Evolutionary conservation across 2,888 invertebrate genomes (phyloP).

Genomic region (Hyalella azteca): DNA sequence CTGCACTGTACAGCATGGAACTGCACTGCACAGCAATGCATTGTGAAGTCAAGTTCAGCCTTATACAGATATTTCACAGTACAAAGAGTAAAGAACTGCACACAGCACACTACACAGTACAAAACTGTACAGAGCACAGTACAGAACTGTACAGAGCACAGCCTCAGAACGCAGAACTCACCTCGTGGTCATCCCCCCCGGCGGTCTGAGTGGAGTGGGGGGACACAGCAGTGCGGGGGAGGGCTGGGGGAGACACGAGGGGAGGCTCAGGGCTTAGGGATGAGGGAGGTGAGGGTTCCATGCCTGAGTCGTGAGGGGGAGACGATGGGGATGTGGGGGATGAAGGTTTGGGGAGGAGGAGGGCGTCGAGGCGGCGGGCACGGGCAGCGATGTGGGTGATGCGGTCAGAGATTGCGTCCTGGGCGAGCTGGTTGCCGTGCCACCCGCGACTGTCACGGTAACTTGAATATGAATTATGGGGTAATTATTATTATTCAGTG

Average conservation of each 20-base stretch:
- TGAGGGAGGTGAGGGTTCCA: constrained; percentile 10
- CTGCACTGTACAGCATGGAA: too few relatives aligned
- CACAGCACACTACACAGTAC: too few relatives aligned
- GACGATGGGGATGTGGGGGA: neutral
- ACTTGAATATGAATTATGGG: too few relatives aligned
- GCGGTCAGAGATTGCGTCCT: constrained; percentile 56
- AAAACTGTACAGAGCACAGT: too few relatives aligned
- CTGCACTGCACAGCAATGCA: too few relatives aligned
- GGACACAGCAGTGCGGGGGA: neutral
- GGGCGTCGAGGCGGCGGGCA: constrained; percentile 54
- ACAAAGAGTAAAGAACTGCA: too few relatives aligned
- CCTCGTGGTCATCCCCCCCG: constrained; percentile 35
- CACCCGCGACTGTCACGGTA: constrained; percentile 48
- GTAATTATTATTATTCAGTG: neutral
- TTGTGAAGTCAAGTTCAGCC: too few relatives aligned
- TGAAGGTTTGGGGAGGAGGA: constrained; percentile 45
- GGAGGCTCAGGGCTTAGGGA: constrained; percentile 24
- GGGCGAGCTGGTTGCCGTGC: constrained; percentile 56
- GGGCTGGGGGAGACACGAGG: neutral
- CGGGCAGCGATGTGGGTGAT: constrained; percentile 51
- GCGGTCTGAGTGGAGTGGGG: neutral
- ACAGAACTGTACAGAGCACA: too few relatives aligned
- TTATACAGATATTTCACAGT: too few relatives aligned
- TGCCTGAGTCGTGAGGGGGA: constrained; percentile 4
- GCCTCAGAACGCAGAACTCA: constrained; percentile 43